Base-by-base conservation (phyloP, 2,888 invertebrate species). In the Brenthis daphne region DNA sequence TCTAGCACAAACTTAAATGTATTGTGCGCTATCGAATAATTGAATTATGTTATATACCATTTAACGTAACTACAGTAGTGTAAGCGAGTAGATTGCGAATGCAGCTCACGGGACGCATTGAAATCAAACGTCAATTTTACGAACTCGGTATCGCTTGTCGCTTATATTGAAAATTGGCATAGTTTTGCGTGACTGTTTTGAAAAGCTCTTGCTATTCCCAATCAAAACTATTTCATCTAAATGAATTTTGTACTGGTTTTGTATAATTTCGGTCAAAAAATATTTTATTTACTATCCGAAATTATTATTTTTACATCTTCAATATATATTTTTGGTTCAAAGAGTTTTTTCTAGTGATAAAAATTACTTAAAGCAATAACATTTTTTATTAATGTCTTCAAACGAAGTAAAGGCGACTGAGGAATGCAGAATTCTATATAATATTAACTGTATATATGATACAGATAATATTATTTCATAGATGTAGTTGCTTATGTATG, bases 1-100 rank as follows among this genome's bases (percentile, higher is more conserved):
- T 6, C 37, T 43, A 43, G 37, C 37, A 43, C 37, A 11, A 43
- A n/a, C 29, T 33, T 24, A 48, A 63, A 37, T 53, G 37, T 6
- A 37, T 43, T 20, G n/a, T 63, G 43, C 37, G 20, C 14, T 63
- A 37, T 54, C 51, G 4, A 14, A 37, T 54, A 54, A 63, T 43
- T 53, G 43, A 43, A 53, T 43, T 63, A 53, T 48, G 54, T 37
- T 60, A 57, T 37, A 57, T 14, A 58, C 24, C 43, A 55, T 58
- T 54, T 60, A 55, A 5, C 24, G 58, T 58, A 47, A 48, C 50
- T 50, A 50, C 33, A 63, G 53, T 53, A 51, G 37, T 43, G 14
- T 37, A 53, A 63, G 43, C 37, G 60, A 54, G 63, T 50, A 58
- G 58, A 71, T 68, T 71, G 53, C 56, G 63, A 64, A 71, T 71